phyloP scores from a whole-genome alignment of 2,888 invertebrate species.

The Ariolimax columbianus region DNA sequence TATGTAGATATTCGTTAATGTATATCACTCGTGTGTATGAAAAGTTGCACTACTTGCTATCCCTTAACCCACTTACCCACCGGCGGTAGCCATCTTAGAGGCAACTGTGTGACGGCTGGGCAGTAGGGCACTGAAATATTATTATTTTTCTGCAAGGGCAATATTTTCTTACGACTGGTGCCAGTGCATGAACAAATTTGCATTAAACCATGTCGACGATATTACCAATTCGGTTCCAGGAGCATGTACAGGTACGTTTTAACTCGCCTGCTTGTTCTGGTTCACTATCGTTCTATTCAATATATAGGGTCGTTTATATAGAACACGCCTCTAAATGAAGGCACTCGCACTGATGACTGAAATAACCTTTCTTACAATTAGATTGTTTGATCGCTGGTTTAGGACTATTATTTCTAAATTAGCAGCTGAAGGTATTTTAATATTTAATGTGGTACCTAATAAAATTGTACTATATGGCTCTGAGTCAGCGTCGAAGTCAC shows the following conservation, averaged over 20 bases:
- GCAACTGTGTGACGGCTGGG: conserved; percentile 63
- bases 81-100: conserved; percentile 73
- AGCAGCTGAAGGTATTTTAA: neutral
- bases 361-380: neutral
- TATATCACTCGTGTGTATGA: conserved; percentile 29
- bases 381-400: neutral
- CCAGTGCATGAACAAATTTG: conserved; percentile 50
- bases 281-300: too few species aligned
- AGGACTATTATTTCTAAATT: neutral
- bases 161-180: conserved; percentile 54
- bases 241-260: conserved; percentile 93
- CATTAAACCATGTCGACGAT: conserved; percentile 82
- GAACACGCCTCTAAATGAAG: conserved; percentile 9
- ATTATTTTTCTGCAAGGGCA: conserved; percentile 40
- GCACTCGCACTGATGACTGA: neutral
- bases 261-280: neutral
- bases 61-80: conserved; percentile 61
- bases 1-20: neutral
- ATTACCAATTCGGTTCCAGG: conserved; percentile 98
- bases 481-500: conserved; percentile 32
- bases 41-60: conserved; percentile 59
- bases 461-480: neutral
- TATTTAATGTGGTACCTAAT: neutral
- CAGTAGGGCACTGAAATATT: conserved; percentile 60
- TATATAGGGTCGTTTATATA: too few species aligned